Conservation (phyloP, 2,113 vertebrate species). For the Archilochus colubris region DNA sequence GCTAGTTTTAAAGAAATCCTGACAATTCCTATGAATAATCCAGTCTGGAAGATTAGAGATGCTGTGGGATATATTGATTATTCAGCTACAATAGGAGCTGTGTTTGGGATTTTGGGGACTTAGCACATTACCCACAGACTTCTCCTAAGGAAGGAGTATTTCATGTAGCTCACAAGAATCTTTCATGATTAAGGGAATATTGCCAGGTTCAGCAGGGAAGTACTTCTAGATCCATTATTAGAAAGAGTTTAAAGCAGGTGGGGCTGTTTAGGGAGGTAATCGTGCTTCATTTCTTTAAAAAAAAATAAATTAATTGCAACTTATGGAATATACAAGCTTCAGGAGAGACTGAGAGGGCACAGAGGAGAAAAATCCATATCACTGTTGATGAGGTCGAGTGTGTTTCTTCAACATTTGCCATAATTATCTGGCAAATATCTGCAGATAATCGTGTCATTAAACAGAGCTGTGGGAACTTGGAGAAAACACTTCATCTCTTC, state of each 20-base stretch:
- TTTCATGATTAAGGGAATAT: slow-evolving; percentile 42
- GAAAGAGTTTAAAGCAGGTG: slow-evolving; percentile 45
- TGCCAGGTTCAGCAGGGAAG: slow-evolving; percentile 57
- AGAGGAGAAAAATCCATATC: neutral
- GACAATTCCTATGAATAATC: neutral
- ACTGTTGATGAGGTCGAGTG: slow-evolving; percentile 26
- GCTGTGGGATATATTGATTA: neutral
- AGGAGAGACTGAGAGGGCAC: neutral
- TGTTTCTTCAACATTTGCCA: slow-evolving; percentile 52
- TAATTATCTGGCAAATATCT: slow-evolving; percentile 57
- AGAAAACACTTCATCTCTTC: slow-evolving; percentile 48
- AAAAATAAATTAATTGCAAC: neutral
- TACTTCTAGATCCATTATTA: slow-evolving; percentile 40
- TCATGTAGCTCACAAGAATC: slow-evolving; percentile 5
- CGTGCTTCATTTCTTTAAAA: slow-evolving; percentile 25
- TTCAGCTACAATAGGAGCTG: neutral
- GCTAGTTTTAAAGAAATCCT: neutral
- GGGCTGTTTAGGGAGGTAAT: slow-evolving; percentile 14
- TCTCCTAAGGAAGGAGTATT: neutral
- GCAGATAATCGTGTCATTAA: slow-evolving; percentile 60
- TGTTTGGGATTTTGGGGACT: neutral
- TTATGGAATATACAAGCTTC: neutral
- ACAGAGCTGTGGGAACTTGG: slow-evolving; percentile 39
- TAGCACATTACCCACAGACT: neutral
- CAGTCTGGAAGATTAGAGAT: neutral